phyloP scores from a whole-genome alignment of 2,888 invertebrate genomes.

The Pediacus dermestoides region DNA sequence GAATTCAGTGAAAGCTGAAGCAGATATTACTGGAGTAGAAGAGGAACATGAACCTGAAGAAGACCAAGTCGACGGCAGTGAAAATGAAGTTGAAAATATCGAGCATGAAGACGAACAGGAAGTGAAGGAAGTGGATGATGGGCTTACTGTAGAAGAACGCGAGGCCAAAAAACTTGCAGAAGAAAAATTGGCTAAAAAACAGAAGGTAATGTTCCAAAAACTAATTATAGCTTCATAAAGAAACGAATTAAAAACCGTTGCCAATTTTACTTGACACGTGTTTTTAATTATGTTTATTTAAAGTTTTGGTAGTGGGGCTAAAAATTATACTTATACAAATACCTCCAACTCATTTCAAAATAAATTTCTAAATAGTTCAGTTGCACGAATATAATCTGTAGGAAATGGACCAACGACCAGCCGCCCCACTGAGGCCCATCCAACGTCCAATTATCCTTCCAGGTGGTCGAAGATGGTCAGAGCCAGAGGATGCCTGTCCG shows the following conservation, averaged over 20 bases:
- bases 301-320: no score
- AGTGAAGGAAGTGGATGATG: slow-evolving; percentile 13
- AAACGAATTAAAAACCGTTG: slow-evolving; percentile 5
- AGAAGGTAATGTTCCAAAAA: slow-evolving; percentile 45
- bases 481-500: slow-evolving; percentile 70
- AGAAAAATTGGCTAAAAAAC: slow-evolving; percentile 39
- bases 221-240: slow-evolving; percentile 27
- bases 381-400: no score
- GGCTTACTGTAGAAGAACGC: slow-evolving; percentile 18
- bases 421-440: slow-evolving; percentile 59
- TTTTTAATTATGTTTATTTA: no score
- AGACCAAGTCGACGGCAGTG: slow-evolving; percentile 18
- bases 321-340: no score
- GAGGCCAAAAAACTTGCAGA: slow-evolving; percentile 24
- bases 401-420: no score
- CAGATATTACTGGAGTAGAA: slow-evolving; percentile 24
- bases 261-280: no score
- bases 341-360: no score
- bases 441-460: slow-evolving; percentile 72
- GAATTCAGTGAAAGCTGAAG: slow-evolving; percentile 27
- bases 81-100: slow-evolving; percentile 7
- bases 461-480: slow-evolving; percentile 74
- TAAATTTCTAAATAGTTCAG: no score
- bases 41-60: slow-evolving; percentile 27
- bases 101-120: slow-evolving; percentile 12